Percentiles rank a stretch among this genome's conserved stretches.
phyloP scores from a whole-genome alignment of 2,888 invertebrate genomes.

The Trimorus sp. region DNA sequence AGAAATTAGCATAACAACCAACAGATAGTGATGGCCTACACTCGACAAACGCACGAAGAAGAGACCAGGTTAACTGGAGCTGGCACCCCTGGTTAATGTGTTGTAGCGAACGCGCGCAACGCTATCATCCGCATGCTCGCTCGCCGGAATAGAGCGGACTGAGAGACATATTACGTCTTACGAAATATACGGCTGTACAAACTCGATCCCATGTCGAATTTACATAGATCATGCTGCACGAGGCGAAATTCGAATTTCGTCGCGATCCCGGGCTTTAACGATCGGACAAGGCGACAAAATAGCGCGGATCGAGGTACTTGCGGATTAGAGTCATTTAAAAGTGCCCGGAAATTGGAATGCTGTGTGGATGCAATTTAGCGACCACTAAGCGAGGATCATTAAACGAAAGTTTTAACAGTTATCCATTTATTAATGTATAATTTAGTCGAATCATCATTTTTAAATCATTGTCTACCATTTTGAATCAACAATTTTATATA shows the following conservation, averaged over 20 bases:
- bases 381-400: too few relatives aligned
- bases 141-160: slow-evolving; percentile 53
- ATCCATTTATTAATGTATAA: too few relatives aligned
- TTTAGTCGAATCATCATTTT: too few relatives aligned
- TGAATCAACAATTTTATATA: too few relatives aligned
- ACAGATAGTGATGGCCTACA: slow-evolving; percentile 71
- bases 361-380: too few relatives aligned
- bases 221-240: slow-evolving; percentile 39
- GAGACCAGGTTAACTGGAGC: slow-evolving; percentile 72
- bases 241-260: neutral
- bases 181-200: slow-evolving; percentile 48
- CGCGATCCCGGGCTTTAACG: too few relatives aligned
- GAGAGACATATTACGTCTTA: slow-evolving; percentile 61
- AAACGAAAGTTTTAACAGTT: too few relatives aligned
- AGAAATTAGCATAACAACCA: slow-evolving; percentile 80
- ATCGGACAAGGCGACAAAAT: too few relatives aligned
- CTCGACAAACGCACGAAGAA: slow-evolving; percentile 69
- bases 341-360: too few relatives aligned
- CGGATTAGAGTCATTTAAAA: too few relatives aligned
- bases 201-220: slow-evolving; percentile 49
- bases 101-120: slow-evolving; percentile 70
- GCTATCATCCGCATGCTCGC: slow-evolving; percentile 61
- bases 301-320: too few relatives aligned
- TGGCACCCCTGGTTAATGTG: slow-evolving; percentile 74
- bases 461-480: too few relatives aligned